These are phyloP conservation scores for Neogobius melanostomus DNA, from an alignment of 2,113 vertebrate species.

Conservation along the genomic window DNA sequence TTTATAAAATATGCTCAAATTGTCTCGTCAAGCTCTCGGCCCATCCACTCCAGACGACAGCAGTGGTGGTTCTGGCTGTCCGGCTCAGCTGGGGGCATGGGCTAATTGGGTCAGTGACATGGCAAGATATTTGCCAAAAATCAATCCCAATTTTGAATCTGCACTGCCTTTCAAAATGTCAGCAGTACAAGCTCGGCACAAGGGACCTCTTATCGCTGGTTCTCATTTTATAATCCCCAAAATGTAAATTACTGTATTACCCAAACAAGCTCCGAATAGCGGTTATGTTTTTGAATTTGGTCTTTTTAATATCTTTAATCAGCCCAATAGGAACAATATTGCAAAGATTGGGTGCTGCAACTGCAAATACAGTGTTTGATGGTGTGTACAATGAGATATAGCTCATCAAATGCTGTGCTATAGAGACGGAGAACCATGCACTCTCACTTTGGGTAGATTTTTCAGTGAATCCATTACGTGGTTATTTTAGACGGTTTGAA, in stretches of 20 bases:
- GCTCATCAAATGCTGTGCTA: neutral
- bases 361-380: neutral
- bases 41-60: conserved; percentile 40
- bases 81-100: conserved; percentile 51
- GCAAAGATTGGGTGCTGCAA: neutral
- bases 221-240: neutral
- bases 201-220: neutral
- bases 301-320: neutral
- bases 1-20: conserved; percentile 25
- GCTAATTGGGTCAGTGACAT: conserved; percentile 70
- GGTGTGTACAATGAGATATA: neutral
- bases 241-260: neutral
- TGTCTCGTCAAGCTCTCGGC: conserved; percentile 34
- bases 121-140: conserved; percentile 37
- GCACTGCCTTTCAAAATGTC: neutral
- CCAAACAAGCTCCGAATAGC: neutral
- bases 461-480: no score
- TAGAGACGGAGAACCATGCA: neutral
- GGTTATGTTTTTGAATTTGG: neutral
- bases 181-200: neutral
- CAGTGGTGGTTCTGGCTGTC: conserved; percentile 19
- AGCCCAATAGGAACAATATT: neutral
- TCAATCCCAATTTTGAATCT: conserved; percentile 23
- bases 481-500: no score
- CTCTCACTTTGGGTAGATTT: neutral